Percentiles rank a stretch among this genome's conserved stretches.
Evolutionary conservation across 2,797 vertebrate species (phyloP).

Genomic region (Lacerta viridis): DNA sequence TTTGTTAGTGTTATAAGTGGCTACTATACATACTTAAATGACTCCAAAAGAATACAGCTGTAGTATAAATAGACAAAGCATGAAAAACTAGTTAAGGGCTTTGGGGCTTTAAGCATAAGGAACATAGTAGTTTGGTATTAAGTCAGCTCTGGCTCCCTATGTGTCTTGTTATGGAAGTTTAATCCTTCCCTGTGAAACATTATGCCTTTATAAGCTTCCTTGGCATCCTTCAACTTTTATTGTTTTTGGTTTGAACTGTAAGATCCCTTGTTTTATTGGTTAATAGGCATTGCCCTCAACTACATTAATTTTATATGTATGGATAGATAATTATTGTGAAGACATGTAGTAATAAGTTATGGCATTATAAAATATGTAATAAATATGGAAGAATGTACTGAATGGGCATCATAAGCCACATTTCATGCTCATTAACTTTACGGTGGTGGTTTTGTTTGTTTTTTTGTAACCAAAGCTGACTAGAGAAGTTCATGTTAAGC

Average conservation of each 20-base stretch:
- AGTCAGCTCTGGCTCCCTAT: not conserved
- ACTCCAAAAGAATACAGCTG: slow-evolving; percentile 31
- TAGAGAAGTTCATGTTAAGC: not conserved
- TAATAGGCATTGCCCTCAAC: slow-evolving; percentile 6
- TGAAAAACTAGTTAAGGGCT: slow-evolving; percentile 31
- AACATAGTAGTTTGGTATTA: slow-evolving; percentile 33
- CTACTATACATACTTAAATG: slow-evolving; percentile 34
- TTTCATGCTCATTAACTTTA: slow-evolving; percentile 29
- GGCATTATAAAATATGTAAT: slow-evolving; percentile 10
- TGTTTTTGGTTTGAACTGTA: not conserved
- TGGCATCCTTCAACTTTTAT: not conserved
- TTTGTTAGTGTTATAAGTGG: slow-evolving; percentile 11
- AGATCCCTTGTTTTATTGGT: slow-evolving; percentile 1
- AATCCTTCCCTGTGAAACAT: slow-evolving; percentile 24
- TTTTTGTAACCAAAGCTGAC: not conserved
- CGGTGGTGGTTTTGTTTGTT: slow-evolving; percentile 7
- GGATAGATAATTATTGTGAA: slow-evolving; percentile 35
- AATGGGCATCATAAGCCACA: not conserved
- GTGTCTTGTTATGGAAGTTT: slow-evolving; percentile 33
- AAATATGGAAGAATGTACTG: not conserved
- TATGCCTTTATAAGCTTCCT: not conserved
- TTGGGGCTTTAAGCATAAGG: slow-evolving; percentile 20
- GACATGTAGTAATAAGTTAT: slow-evolving; percentile 5
- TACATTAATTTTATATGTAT: slow-evolving; percentile 39
- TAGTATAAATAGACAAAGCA: slow-evolving; percentile 37